These are phyloP conservation scores for Syrista parreyssii DNA, from an alignment of 2,888 invertebrate genomes.

Conservation along the genomic window DNA sequence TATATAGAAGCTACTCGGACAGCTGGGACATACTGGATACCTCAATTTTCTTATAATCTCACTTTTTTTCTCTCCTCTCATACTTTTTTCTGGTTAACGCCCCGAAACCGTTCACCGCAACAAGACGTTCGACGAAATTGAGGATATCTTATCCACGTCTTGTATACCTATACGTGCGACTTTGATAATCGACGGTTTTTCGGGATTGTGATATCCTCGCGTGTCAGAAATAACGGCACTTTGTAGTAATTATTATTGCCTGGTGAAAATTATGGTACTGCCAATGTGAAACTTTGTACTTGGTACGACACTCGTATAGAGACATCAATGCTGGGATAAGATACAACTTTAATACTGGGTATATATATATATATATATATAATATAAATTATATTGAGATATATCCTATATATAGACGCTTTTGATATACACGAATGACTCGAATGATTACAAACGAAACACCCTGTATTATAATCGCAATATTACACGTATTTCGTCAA, in stretches of 20 bases:
- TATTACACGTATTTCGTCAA: background rate
- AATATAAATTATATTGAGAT: background rate
- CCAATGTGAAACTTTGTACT: background rate
- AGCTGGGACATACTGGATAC: background rate
- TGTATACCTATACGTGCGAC: background rate
- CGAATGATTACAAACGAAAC: background rate
- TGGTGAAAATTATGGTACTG: background rate
- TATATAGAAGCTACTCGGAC: background rate
- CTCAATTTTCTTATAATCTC: background rate
- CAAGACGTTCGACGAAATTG: background rate
- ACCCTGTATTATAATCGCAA: background rate
- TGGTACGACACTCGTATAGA: slow-evolving; percentile 29
- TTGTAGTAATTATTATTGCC: background rate
- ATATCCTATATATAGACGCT: background rate
- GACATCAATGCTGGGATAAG: slow-evolving; percentile 50
- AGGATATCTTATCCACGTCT: background rate
- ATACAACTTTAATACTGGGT: background rate
- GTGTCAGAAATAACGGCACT: background rate
- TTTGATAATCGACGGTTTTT: background rate
- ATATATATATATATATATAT: too few relatives aligned
- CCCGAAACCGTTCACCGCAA: background rate
- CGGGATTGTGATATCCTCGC: background rate
- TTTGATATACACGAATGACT: background rate
- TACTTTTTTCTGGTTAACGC: background rate
- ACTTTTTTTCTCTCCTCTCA: background rate